Conservation (phyloP, 1,140 invertebrate species). For the Pseudomyrmex dendroicus region DNA sequence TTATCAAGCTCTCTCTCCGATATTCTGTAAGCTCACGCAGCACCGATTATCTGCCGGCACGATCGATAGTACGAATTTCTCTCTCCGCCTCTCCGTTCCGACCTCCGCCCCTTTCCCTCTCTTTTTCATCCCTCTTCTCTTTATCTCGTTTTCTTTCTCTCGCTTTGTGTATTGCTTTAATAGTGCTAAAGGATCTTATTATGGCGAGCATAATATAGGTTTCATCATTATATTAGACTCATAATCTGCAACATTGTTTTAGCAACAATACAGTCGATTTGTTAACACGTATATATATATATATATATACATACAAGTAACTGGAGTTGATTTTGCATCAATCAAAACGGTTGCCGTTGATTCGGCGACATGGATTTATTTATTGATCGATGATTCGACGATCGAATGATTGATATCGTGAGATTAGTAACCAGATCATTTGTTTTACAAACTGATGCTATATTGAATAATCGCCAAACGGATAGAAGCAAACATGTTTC, state of each 20-base stretch:
- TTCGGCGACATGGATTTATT: constrained; percentile 18
- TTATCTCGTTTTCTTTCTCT: neutral
- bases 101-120: too few species aligned
- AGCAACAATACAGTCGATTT: constrained; percentile 43
- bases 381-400: constrained; percentile 42
- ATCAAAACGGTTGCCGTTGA: constrained; percentile 13
- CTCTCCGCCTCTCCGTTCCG: neutral
- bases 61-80: constrained; percentile 36
- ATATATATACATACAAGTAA: neutral
- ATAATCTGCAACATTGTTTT: constrained; percentile 48
- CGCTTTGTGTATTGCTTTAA: neutral
- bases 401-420: constrained; percentile 27
- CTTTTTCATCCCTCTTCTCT: neutral
- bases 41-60: constrained; percentile 42
- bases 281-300: neutral
- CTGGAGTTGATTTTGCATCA: constrained; percentile 27
- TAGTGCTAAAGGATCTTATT: constrained; percentile 43
- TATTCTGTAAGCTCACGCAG: constrained; percentile 56
- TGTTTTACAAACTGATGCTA: constrained; percentile 20
- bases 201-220: constrained; percentile 11
- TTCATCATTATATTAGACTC: constrained; percentile 31
- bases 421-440: constrained; percentile 51
- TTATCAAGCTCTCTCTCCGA: constrained; percentile 53
- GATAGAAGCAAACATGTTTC: constrained; percentile 12
- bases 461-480: constrained; percentile 53